phyloP scores from a whole-genome alignment of 2,797 vertebrate species.

The Peromyscus aztecus region DNA sequence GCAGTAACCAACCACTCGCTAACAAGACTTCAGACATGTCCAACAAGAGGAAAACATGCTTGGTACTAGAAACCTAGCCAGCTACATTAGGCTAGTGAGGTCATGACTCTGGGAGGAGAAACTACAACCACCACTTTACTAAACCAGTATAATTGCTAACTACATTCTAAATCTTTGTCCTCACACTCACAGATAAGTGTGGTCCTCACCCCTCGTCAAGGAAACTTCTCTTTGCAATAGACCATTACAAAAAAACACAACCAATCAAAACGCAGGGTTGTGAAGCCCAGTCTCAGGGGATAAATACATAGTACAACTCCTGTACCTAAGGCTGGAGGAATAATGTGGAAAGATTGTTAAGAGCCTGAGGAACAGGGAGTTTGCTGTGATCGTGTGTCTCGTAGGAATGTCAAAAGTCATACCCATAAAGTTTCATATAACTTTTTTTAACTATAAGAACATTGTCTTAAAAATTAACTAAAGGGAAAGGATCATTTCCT shows the following conservation, averaged over 20 bases:
- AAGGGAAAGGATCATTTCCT: neutral
- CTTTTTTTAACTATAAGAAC: constrained; percentile 40
- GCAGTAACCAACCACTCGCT: neutral
- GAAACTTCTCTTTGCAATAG: neutral
- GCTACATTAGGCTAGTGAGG: neutral
- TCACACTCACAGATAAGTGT: neutral
- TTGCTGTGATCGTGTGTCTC: neutral
- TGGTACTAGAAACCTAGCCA: neutral
- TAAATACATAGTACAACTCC: neutral
- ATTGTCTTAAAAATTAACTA: constrained; percentile 36
- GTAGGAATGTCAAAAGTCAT: neutral
- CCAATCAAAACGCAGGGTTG: neutral
- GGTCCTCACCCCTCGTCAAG: neutral
- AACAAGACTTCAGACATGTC: neutral
- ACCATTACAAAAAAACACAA: neutral
- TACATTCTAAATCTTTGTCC: neutral
- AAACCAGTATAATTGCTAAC: neutral
- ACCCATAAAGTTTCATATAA: neutral
- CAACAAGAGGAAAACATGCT: neutral
- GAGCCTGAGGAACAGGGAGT: neutral
- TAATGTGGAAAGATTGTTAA: neutral
- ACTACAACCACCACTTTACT: neutral
- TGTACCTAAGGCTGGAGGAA: neutral
- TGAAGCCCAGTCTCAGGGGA: neutral
- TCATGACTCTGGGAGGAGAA: neutral